Base-by-base conservation (phyloP, 2,113 vertebrate species). In the Eubucco bourcierii region DNA sequence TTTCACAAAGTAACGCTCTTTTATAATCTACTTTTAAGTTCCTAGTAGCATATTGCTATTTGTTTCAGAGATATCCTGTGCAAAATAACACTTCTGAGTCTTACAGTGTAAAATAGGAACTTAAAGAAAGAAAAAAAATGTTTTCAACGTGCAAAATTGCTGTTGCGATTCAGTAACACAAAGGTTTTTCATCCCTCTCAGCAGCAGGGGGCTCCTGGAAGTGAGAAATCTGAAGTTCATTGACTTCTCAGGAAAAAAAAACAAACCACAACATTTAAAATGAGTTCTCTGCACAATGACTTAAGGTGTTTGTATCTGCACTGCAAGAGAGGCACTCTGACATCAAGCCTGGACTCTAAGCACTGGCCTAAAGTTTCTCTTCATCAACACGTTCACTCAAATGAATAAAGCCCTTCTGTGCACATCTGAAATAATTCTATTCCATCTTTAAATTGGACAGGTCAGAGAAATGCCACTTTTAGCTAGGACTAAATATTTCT, bases 201-300 rank as follows among this genome's bases (percentile, higher is more conserved):
- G 82, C 95, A 95, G 76, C 84, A 95, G 93, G 93, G 84, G 89
- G 89, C 91, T 95, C 91, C 85, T 87, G 78, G 34, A 89, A 77
- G 81, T 87, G 92, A 60, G 75, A 89, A 89, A 83, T 65, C 20
- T n/a, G 6, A 29, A 90, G 28, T 29, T 66, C 78, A 27, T 29
- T 5, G 73, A 14, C 17, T 90, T 44, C 28, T 72, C 5, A 1
- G 41, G 28, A 24, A 73, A 84, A 66, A 8, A 47, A 47, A 20
- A 44, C 16, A 44, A 16, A 5, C 10, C 39, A 41, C 39, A 41
- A 41, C 18, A 46, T 31, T 65, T 58, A 12, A 23, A 58, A 1
- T 0, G 2, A 15, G 50, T 4, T 53, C 41, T 34, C 50, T 66
- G 52, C 33, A 39, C 20, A 33, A n/a, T 52, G 46, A 55, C 60